phyloP scores from a whole-genome alignment of 2,113 vertebrate species.

The Pachyramphus minor region DNA sequence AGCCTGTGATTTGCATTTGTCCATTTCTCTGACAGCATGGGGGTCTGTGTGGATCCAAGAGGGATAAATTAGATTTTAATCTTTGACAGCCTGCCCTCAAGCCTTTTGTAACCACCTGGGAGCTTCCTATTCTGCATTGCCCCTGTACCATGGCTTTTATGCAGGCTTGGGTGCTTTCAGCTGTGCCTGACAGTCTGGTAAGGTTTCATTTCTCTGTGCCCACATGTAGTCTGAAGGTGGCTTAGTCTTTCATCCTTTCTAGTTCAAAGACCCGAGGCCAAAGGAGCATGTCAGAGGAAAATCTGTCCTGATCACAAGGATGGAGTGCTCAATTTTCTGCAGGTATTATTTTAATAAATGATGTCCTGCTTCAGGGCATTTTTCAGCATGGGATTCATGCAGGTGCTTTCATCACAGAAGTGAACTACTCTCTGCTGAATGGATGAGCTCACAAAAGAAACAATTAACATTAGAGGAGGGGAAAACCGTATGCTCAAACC shows the following conservation, averaged over 20 bases:
- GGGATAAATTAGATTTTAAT: slow-evolving; percentile 15
- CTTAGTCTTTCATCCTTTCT: background rate
- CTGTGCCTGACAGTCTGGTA: background rate
- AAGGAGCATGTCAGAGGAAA: background rate
- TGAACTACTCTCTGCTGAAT: background rate
- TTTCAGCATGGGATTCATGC: background rate
- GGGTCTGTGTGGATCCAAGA: background rate
- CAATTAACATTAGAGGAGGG: background rate
- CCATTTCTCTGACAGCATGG: background rate
- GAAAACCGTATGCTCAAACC: background rate
- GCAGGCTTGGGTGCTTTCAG: background rate
- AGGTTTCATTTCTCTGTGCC: background rate
- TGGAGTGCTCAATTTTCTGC: background rate
- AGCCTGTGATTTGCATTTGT: background rate
- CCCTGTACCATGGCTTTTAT: background rate
- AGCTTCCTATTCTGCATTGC: background rate
- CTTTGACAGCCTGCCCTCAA: background rate
- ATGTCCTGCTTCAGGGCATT: background rate
- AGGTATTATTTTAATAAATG: background rate
- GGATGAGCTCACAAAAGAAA: background rate
- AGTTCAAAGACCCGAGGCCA: background rate
- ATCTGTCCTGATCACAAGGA: background rate
- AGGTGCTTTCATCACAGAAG: background rate
- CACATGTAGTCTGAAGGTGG: background rate
- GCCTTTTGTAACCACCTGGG: background rate